Evolutionary conservation across 2,113 vertebrate genomes (phyloP), one percentile per base, ranked within the genome.

Genomic region (Centrocercus urophasianus): DNA sequence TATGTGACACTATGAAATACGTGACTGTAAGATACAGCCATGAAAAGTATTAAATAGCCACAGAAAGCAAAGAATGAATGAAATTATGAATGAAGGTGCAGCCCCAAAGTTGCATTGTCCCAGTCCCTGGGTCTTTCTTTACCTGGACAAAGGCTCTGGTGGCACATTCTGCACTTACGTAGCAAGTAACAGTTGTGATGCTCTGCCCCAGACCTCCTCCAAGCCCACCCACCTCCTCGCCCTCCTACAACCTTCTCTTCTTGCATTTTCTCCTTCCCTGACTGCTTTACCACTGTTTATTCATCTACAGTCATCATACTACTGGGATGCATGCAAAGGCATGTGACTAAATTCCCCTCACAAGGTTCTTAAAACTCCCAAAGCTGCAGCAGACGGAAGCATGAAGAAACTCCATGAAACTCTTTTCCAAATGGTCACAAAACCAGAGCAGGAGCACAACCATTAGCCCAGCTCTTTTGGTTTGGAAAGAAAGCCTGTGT

Each of bases 401-500:
- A 43, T 47, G 47, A 94, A 34, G 54, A 74, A 83, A 90, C 70
- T 52, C 43, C 16, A 2, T 6, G 47, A 83, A 90, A 56, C 42
- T 65, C 56, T 94, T 56, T 83, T 80, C 76, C 64, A 34, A 59
- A 86, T 14, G 22, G 48, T 75, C 57, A 71, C 59, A 60, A 60
- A 95, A 63, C 40, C 57, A 84, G 71, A 84, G 83, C 57, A 81
- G 57, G 69, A 88, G 64, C 13, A 19, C 11, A 25, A 75, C 52
- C 61, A 75, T 59, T 45, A 75, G 42, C 10, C 24, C 61, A 84
- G 27, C 54, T 67, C 83, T 74, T 93, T 83, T 36, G 36, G 38
- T 56, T 48, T 61, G 36, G 48, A 82, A 92, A 78, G 65, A 88
- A 43, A 93, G 73, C 43, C 57, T 48, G 25, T 50, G 47, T 90